Evolutionary conservation across 1,140 invertebrate species (phyloP).

Genomic region (Drosophila prosaltans): DNA sequence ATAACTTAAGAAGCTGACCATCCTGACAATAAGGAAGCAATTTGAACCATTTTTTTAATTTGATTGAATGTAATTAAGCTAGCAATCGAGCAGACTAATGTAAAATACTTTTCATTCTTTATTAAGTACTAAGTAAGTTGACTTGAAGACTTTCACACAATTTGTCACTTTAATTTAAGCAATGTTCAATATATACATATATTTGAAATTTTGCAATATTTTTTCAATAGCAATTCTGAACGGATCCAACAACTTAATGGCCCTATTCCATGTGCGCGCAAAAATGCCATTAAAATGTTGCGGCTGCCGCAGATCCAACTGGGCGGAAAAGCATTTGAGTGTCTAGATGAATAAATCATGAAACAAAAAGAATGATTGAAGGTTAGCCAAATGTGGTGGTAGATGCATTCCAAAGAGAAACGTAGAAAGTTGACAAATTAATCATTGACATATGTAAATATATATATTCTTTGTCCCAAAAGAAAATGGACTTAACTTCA

Average conservation of each 20-base stretch:
- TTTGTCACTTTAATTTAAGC: conserved; percentile 53
- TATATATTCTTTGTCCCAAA: not conserved
- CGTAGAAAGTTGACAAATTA: conserved; percentile 8
- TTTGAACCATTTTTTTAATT: not conserved
- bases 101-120: not conserved
- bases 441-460: not conserved
- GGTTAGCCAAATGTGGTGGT: conserved; percentile 27
- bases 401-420: conserved; percentile 6
- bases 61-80: not conserved
- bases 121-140: not conserved
- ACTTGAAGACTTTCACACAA: conserved; percentile 22
- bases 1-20: conserved; percentile 35
- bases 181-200: conserved; percentile 20
- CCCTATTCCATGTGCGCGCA: conserved; percentile 38
- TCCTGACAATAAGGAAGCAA: conserved; percentile 1
- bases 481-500: not conserved
- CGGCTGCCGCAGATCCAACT: conserved; percentile 58
- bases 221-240: conserved; percentile 5
- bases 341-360: conserved; percentile 72
- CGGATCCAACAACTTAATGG: conserved; percentile 34
- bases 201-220: conserved; percentile 31
- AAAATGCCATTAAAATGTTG: conserved; percentile 71
- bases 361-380: conserved; percentile 75
- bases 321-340: conserved; percentile 59
- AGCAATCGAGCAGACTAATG: not conserved